Percentiles rank a stretch among this genome's conserved stretches.
Conservation (phyloP, 2,113 vertebrate species). For the Lagopus leucura region DNA sequence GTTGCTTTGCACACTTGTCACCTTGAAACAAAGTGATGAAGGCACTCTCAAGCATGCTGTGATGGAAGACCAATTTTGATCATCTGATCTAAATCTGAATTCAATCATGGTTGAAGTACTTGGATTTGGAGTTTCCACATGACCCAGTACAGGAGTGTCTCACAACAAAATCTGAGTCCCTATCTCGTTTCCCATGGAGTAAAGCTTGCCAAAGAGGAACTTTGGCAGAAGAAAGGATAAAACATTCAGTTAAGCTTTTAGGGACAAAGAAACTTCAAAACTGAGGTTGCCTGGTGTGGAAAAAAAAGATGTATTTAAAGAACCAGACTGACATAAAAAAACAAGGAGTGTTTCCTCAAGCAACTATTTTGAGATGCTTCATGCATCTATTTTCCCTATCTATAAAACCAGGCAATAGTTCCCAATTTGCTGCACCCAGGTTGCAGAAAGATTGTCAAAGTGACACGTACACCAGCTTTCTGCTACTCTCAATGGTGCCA, state of each 20-base stretch:
- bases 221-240: not conserved
- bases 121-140: not conserved
- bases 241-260: not conserved
- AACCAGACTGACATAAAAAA: not conserved
- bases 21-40: not conserved
- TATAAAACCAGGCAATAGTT: not conserved
- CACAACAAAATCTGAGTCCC: not conserved
- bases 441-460: not conserved
- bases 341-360: not conserved
- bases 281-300: not conserved
- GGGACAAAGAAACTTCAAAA: not conserved
- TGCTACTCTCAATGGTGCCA: not conserved
- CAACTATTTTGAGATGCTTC: not conserved
- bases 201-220: not conserved
- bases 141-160: not conserved
- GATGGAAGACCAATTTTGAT: not conserved
- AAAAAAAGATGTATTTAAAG: not conserved
- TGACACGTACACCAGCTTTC: not conserved
- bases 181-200: not conserved
- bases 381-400: not conserved
- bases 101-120: not conserved
- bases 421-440: not conserved
- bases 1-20: not conserved
- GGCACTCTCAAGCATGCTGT: not conserved
- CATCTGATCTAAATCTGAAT: not conserved